A percentile compares a stretch with the other conserved stretches of the same genome.
Conservation (phyloP, 2,888 invertebrate species). For the Choreutis nemorana region DNA sequence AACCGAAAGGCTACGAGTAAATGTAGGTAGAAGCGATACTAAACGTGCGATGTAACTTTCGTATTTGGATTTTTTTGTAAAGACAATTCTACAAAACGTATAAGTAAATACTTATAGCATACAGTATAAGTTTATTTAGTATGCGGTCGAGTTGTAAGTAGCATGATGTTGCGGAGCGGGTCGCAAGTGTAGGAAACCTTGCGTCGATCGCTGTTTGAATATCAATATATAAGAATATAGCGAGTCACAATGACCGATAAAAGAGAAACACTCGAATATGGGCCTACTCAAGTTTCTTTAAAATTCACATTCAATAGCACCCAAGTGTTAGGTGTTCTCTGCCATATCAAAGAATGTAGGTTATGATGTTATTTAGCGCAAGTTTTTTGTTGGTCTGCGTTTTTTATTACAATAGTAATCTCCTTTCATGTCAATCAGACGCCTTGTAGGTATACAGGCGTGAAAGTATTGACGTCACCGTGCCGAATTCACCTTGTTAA, state of each 20-base stretch:
- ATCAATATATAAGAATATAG: conserved; percentile 56
- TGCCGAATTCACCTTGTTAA: conserved; percentile 40
- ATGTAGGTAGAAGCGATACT: too few relatives aligned
- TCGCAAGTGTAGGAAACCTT: conserved; percentile 40
- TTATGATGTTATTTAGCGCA: conserved; percentile 60
- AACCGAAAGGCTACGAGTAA: too few relatives aligned
- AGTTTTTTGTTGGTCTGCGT: conserved; percentile 47
- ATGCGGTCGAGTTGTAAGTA: too few relatives aligned
- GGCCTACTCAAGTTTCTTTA: conserved; percentile 49
- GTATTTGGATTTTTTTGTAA: too few relatives aligned
- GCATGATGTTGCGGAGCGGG: too few relatives aligned
- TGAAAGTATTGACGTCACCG: conserved; percentile 58
- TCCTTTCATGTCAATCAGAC: conserved; percentile 57
- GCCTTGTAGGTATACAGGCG: conserved; percentile 56
- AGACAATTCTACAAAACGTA: too few relatives aligned
- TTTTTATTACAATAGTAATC: conserved; percentile 58
- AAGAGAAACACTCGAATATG: conserved; percentile 55
- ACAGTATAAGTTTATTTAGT: too few relatives aligned
- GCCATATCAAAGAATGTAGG: conserved; percentile 57
- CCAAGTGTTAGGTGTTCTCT: conserved; percentile 31
- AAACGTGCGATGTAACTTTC: too few relatives aligned
- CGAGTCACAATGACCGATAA: conserved; percentile 56
- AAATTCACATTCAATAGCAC: conserved; percentile 51
- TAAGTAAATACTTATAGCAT: too few relatives aligned
- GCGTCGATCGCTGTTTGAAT: conserved; percentile 48